Conservation (phyloP, 2,113 vertebrate genomes). For the Psittacus erithacus region DNA sequence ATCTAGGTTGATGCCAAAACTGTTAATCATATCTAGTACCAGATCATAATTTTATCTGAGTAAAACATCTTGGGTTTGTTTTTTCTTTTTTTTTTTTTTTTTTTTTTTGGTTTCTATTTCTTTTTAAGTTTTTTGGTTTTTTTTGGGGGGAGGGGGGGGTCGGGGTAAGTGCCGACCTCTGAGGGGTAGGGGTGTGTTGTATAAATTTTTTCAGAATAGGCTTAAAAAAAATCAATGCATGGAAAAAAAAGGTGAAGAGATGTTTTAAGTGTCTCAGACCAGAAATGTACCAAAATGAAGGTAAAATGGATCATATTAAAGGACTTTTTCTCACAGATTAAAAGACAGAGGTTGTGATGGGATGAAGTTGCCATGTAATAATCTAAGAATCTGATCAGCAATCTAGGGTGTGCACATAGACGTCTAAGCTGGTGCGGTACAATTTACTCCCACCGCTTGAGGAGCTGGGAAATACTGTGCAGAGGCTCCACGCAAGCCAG, state of each 20-base stretch:
- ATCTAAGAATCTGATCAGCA: not conserved
- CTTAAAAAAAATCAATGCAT: not conserved
- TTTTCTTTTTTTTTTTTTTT: not conserved
- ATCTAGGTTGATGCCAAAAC: constrained; percentile 52
- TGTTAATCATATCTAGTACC: constrained; percentile 39
- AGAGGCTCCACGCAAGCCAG: not conserved
- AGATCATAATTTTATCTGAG: constrained; percentile 20
- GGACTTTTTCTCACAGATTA: not conserved
- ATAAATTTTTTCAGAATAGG: no score
- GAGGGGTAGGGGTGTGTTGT: no score
- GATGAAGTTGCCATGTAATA: not conserved
- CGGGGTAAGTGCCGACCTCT: not conserved
- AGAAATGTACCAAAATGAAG: not conserved
- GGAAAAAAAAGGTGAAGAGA: not conserved
- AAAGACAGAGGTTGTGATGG: not conserved
- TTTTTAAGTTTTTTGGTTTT: no score
- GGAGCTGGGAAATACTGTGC: not conserved
- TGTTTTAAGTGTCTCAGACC: not conserved
- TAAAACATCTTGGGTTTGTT: not conserved
- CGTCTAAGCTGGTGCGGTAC: not conserved
- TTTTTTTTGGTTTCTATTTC: not conserved
- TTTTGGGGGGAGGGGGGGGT: no score
- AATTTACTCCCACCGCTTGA: not conserved
- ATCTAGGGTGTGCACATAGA: not conserved
- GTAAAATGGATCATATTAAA: not conserved